Conservation (phyloP, 2,888 invertebrate genomes). For the Alcis repandata region DNA sequence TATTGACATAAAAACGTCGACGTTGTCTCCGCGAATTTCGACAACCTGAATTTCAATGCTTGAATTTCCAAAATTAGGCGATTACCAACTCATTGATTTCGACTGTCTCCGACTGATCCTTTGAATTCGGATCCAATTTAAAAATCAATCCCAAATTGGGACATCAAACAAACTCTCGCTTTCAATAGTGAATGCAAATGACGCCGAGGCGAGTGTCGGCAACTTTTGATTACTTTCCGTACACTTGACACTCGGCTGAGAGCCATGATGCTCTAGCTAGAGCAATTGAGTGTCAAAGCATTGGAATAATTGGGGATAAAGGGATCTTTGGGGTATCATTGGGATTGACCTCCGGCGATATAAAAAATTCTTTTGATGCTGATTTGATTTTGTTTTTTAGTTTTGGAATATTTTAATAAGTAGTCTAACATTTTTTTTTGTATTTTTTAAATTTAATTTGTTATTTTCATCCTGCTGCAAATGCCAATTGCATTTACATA, state of each 20-base stretch:
- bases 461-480: too few relatives aligned
- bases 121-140: constrained; percentile 14
- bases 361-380: too few relatives aligned
- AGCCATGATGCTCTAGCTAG: constrained; percentile 5
- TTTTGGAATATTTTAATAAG: too few relatives aligned
- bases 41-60: neutral
- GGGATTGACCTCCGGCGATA: neutral
- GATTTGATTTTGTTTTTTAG: neutral
- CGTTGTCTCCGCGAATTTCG: too few relatives aligned
- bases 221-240: constrained; percentile 37
- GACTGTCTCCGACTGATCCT: constrained; percentile 4
- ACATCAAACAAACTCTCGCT: constrained; percentile 24
- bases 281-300: constrained; percentile 20
- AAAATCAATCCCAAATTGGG: constrained; percentile 26
- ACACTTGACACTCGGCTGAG: constrained; percentile 18
- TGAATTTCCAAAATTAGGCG: neutral
- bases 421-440: too few relatives aligned
- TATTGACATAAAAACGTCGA: too few relatives aligned
- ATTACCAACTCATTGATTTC: constrained; percentile 1
- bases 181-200: constrained; percentile 33
- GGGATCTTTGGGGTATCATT: constrained; percentile 4
- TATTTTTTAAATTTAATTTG: too few relatives aligned
- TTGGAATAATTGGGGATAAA: constrained; percentile 14
- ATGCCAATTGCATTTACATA: too few relatives aligned
- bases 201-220: constrained; percentile 15